Evolutionary conservation across 2,888 invertebrate species (phyloP), one percentile per base, ranked within the genome.

Genomic region (Isoperla grammatica): DNA sequence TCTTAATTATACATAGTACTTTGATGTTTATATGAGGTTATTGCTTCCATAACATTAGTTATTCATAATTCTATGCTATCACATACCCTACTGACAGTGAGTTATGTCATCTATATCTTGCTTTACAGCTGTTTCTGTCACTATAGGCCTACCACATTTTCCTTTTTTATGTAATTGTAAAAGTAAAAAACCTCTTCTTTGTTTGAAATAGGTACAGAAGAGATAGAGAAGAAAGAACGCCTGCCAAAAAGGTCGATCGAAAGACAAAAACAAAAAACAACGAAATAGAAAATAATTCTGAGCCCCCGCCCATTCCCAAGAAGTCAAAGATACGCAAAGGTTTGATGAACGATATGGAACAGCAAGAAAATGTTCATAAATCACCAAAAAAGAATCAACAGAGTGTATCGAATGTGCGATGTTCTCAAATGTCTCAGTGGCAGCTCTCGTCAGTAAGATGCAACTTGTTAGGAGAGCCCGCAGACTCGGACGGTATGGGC

Each of bases 241-340:
- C 76, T 4, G 71, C 73, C 1, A 70, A 75, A 1, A 75, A 75
- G 61, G 63, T 62, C 40, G 72, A 75, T 4, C 72, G 74, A 46
- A 79, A 75, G 61, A 71, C 74, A 61, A 76, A 73, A 57, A 70
- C 68, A 62, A 79, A 73, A 75, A 79, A 72, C 67, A 73, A 63
- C 67, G 75, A 69, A 65, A 71, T 71, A 64, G 70, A 77, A 67
- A 72, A 75, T 72, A 64, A 71, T 49, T 55, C 42, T 11, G 59
- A 56, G 17, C 55, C 61, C 13, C 57, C 48, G 20, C 45, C 56
- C 29, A 60, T 57, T 29, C 75, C 71, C 68, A 77, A 72, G 71
- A 76, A 78, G 65, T 74, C 69, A 62, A 78, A 73, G 69, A 76
- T 72, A 65, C 73, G 74, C 64, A 78, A 75, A 67, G 76, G 78